Conservation (phyloP, 2,797 vertebrate genomes). For the Holocentrus rufus region DNA sequence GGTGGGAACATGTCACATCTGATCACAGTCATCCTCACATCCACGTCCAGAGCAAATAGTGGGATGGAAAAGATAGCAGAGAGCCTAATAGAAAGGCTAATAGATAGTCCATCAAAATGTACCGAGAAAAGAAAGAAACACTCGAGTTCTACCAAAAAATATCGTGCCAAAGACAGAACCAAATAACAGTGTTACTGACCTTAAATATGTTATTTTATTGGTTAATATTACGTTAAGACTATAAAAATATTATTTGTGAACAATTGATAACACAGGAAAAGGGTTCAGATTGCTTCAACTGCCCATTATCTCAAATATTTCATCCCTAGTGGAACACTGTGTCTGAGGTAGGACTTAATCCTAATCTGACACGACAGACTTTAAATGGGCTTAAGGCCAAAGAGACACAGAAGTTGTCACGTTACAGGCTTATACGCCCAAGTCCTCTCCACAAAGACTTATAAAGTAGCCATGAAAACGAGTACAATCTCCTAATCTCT, state of each 20-base stretch:
- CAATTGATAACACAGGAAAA: constrained; percentile 35
- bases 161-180: background rate
- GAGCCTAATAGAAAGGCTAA: constrained; percentile 42
- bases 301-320: constrained; percentile 63
- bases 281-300: constrained; percentile 21
- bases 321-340: constrained; percentile 58
- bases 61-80: constrained; percentile 39
- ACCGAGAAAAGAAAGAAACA: constrained; percentile 38
- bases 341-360: constrained; percentile 78
- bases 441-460: constrained; percentile 76
- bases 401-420: constrained; percentile 81
- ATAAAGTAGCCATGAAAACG: constrained; percentile 76
- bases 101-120: constrained; percentile 33
- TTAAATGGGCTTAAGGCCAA: constrained; percentile 84
- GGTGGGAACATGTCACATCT: constrained; percentile 74
- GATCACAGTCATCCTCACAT: constrained; percentile 71
- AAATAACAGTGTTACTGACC: constrained; percentile 5
- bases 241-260: constrained; percentile 11
- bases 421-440: constrained; percentile 78
- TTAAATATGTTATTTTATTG: background rate
- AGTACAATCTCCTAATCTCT: constrained; percentile 70
- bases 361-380: constrained; percentile 83
- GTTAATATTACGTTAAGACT: background rate
- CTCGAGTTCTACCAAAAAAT: background rate
- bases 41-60: constrained; percentile 50